Conservation (phyloP, 2,888 invertebrate species). For the Chorisops tibialis region DNA sequence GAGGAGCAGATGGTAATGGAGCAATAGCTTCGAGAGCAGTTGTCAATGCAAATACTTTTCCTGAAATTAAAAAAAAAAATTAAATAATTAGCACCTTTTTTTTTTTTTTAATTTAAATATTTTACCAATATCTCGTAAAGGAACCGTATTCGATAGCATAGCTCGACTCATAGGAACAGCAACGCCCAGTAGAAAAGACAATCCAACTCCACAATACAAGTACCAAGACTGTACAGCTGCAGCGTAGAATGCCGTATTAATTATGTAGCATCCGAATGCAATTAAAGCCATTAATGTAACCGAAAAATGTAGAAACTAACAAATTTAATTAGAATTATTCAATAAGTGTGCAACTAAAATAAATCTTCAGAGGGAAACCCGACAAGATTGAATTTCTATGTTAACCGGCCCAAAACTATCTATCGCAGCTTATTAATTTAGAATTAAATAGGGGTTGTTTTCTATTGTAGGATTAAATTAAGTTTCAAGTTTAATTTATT, state of each 20-base stretch:
- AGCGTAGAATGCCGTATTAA: slow-evolving; percentile 48
- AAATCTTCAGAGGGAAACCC: too few species aligned
- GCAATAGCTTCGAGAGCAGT: slow-evolving; percentile 63
- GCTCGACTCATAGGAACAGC: slow-evolving; percentile 51
- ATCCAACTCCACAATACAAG: slow-evolving; percentile 40
- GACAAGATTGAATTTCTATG: too few species aligned
- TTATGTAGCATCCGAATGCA: slow-evolving; percentile 43
- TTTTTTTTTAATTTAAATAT: background rate
- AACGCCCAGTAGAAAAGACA: slow-evolving; percentile 46
- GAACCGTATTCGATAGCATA: slow-evolving; percentile 48
- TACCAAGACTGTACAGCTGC: slow-evolving; percentile 43
- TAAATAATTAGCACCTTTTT: background rate
- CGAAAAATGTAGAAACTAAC: slow-evolving; percentile 43
- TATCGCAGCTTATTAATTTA: too few species aligned
- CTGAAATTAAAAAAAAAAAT: slow-evolving; percentile 40
- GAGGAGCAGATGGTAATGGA: slow-evolving; percentile 60
- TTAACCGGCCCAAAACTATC: too few species aligned
- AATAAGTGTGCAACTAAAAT: too few species aligned
- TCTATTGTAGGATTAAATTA: too few species aligned
- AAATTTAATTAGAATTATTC: too few species aligned
- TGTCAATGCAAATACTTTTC: slow-evolving; percentile 67
- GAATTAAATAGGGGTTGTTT: too few species aligned
- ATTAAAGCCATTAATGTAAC: slow-evolving; percentile 46
- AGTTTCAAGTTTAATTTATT: too few species aligned
- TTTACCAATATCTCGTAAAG: slow-evolving; percentile 51